These are phyloP conservation scores for Bacillus rossius DNA, from an alignment of 1,140 invertebrate genomes.

Conservation along the genomic window DNA sequence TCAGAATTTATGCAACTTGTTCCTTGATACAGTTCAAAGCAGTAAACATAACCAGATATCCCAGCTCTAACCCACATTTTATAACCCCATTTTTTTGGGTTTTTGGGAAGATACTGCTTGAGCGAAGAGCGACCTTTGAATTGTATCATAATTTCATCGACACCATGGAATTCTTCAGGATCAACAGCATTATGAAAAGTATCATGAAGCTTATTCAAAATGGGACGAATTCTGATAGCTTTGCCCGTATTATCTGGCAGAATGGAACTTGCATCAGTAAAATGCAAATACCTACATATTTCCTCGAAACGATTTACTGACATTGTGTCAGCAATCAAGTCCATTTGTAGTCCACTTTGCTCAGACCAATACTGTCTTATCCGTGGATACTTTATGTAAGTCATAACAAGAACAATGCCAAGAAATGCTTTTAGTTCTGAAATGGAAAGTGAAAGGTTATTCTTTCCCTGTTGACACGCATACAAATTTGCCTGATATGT, in stretches of 20 bases:
- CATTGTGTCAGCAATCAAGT: constrained; percentile 14
- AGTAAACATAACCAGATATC: constrained; percentile 20
- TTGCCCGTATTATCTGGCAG: background rate
- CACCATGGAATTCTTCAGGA: constrained; percentile 35
- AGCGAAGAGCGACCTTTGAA: constrained; percentile 28
- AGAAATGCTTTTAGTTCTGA: constrained; percentile 3
- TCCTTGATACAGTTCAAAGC: constrained; percentile 25
- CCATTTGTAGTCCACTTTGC: background rate
- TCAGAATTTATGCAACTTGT: background rate
- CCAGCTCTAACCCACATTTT: constrained; percentile 25
- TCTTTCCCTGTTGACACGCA: background rate
- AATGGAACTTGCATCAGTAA: constrained; percentile 12
- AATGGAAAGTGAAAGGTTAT: background rate
- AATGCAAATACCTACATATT: constrained; percentile 14
- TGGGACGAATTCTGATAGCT: constrained; percentile 15
- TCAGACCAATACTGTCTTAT: background rate
- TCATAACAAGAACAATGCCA: background rate
- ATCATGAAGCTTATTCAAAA: constrained; percentile 17
- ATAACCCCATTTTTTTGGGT: constrained; percentile 32
- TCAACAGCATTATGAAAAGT: constrained; percentile 24
- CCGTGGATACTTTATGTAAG: background rate
- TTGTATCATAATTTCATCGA: constrained; percentile 33
- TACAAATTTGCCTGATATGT: background rate
- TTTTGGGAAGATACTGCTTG: constrained; percentile 29
- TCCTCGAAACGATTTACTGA: constrained; percentile 13